Percentiles rank a stretch among this genome's conserved stretches.
Evolutionary conservation across 2,113 vertebrate genomes (phyloP).

Genomic region (Pygoscelis adeliae): DNA sequence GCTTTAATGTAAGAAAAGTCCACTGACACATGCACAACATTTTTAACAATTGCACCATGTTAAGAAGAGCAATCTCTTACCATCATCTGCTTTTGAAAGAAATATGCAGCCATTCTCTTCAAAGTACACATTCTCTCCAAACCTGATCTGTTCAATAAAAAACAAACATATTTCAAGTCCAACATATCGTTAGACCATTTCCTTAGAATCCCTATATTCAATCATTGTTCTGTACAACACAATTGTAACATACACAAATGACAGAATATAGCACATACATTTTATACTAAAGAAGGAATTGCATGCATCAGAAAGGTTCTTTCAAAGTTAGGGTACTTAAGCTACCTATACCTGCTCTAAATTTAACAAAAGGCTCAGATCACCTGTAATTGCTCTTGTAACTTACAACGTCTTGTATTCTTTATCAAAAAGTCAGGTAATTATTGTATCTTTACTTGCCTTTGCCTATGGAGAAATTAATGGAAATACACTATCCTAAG

Average conservation of each 20-base stretch:
- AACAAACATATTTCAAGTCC: neutral
- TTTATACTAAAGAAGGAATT: neutral
- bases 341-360: neutral
- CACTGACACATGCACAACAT: neutral
- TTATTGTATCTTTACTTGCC: neutral
- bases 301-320: neutral
- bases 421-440: neutral
- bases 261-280: neutral
- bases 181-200: neutral
- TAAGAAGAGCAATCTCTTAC: conserved; percentile 71
- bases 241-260: neutral
- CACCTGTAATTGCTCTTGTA: neutral
- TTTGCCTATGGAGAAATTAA: neutral
- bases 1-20: neutral
- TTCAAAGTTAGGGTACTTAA: neutral
- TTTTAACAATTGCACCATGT: neutral
- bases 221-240: neutral
- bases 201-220: neutral
- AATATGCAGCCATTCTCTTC: conserved; percentile 85
- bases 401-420: neutral
- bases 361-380: neutral
- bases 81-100: conserved; percentile 72
- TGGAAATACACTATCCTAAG: neutral
- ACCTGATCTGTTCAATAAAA: conserved; percentile 76
- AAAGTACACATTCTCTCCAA: conserved; percentile 84